phyloP scores from a whole-genome alignment of 23 tunicate species.

The Halocynthia aurantium region DNA sequence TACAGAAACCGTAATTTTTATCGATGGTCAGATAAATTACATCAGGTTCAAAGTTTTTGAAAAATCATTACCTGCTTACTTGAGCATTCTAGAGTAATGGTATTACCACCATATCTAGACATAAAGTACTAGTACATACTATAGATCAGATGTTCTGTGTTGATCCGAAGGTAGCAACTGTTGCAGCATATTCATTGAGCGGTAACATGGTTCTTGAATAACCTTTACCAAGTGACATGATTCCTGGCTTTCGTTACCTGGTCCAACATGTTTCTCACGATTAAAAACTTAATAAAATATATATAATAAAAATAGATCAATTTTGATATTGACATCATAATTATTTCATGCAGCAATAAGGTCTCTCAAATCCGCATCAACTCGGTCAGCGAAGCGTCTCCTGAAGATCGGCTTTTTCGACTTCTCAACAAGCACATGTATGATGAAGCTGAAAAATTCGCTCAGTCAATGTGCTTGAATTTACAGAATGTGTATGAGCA shows the following conservation, averaged over 20 bases:
- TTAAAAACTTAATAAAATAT: too few species aligned
- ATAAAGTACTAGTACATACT: too few species aligned
- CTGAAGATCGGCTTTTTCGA: constrained; percentile 30
- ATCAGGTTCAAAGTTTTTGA: not conserved
- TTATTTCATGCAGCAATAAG: not conserved
- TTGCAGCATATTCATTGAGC: too few species aligned
- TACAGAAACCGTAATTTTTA: not conserved
- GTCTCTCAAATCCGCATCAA: not conserved
- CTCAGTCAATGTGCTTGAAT: constrained; percentile 27
- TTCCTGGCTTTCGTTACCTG: too few species aligned
- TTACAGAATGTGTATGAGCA: constrained; percentile 22
- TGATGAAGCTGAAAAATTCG: constrained; percentile 55
- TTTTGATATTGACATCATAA: not conserved
- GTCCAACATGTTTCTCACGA: too few species aligned
- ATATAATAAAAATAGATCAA: not conserved
- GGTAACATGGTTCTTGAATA: too few species aligned
- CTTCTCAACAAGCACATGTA: constrained; percentile 41
- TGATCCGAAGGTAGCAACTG: too few species aligned
- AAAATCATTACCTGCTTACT: too few species aligned
- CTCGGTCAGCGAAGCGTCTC: constrained; percentile 41
- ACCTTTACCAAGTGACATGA: too few species aligned
- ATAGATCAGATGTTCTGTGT: too few species aligned
- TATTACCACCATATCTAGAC: too few species aligned
- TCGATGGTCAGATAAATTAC: not conserved
- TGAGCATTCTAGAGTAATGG: too few species aligned